A percentile compares a stretch with the other conserved stretches of the same genome.
Evolutionary conservation across 2,113 vertebrate genomes (phyloP).

Genomic region (Leuciscus idus): DNA sequence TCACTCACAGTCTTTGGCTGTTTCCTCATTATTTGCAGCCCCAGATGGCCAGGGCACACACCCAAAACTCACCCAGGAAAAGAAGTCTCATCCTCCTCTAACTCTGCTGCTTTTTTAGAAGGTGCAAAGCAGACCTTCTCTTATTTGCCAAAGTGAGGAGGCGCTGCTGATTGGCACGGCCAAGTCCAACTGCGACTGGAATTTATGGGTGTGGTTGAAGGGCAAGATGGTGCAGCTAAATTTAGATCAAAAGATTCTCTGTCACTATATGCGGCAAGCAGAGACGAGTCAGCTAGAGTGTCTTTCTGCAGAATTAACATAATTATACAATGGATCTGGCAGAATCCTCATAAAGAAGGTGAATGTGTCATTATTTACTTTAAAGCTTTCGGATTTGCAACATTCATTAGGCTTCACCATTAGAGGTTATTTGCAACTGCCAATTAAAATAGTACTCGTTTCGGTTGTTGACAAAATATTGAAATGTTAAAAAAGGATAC

Average conservation of each 20-base stretch:
- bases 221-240: constrained; percentile 65
- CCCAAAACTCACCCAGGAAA: constrained; percentile 54
- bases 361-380: constrained; percentile 19
- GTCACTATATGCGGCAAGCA: constrained; percentile 56
- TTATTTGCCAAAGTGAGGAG: constrained; percentile 46
- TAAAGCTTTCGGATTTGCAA: constrained; percentile 5
- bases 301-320: constrained; percentile 37
- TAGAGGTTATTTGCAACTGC: background rate
- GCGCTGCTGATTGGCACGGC: constrained; percentile 55
- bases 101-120: constrained; percentile 39
- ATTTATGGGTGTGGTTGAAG: constrained; percentile 64
- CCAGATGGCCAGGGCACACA: constrained; percentile 65
- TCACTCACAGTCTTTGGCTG: constrained; percentile 16
- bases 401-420: background rate
- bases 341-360: background rate
- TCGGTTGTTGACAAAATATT: background rate
- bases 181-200: constrained; percentile 45
- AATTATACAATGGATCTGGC: constrained; percentile 24
- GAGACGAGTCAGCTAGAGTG: constrained; percentile 49
- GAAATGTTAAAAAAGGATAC: background rate
- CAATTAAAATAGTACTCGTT: background rate
- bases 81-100: constrained; percentile 36
- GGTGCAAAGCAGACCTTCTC: constrained; percentile 49
- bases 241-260: constrained; percentile 72
- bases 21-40: constrained; percentile 46